Base-by-base conservation (phyloP, 2,888 invertebrate species). In the Habroteleia sp. region DNA sequence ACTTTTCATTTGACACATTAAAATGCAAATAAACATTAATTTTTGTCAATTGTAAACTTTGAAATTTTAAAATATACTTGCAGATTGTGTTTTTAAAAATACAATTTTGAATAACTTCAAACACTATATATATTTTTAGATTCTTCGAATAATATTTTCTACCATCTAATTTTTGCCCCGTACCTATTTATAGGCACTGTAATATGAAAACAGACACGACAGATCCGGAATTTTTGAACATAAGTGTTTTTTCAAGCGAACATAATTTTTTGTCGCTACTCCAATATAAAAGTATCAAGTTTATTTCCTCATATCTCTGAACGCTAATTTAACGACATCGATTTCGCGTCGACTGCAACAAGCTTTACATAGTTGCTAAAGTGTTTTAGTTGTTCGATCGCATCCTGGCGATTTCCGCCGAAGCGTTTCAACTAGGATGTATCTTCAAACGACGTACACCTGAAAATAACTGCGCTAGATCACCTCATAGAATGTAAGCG, bases 381-480 rank as follows among this genome's bases (percentile, higher is more conserved):
- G 56, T 72, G 54, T 72, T 72, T 63, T 41, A 46, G 56, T 63
- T 63, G 63, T 74, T 69, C 58, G 65, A 69, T 50, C 54, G 68
- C 42, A 56, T 48, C 11, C 46, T 48, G 37, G 31, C 65, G 46
- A 74, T 74, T 74, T 68, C 42, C 62, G 31, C 37, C 54, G 60
- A 35, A 66, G 27, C 52, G 42, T 11, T 60, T 54, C 56, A 48
- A 60, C 66, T 23, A 31, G 48, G 46, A 73, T 60, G 66, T 60
- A 46, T 39, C 41, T 29, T 11, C 8, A 37, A 60, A 66, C 60
- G 60, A 66, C 66, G 56, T 60, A 39, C 52, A 66, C 62, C 54
- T 44, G 60, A 66, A 72, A 63, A 72, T 72, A 72, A 72, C 63
- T 73, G 52, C 65, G 5, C 44, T 20, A 23, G 74, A 56, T 68